Base-by-base conservation (phyloP, 1,140 invertebrate genomes). In the Aphaenogaster ashmeadi region DNA sequence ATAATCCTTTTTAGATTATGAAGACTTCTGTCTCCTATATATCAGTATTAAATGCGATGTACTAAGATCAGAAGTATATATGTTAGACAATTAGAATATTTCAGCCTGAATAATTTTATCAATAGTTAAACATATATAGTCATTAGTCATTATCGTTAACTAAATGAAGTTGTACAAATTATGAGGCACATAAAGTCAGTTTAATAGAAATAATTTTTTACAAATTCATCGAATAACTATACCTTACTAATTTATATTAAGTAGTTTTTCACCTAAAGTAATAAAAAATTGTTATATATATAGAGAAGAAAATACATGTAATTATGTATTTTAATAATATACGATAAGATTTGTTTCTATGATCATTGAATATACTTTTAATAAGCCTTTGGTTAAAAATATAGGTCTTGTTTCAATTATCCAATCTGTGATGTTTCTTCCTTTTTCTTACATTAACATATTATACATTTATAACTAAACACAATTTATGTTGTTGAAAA, bases 1-100 rank as follows among this genome's bases (percentile, higher is more conserved):
- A 38, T 5, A 56, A 18, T 13, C 9, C 15, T 84, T 86, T 89
- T 44, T 50, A 89, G 88, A 54, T 89, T 18, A 15, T 90, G 38
- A 90, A 81, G 11, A 62, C 83, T 41, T 89, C 88, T 21, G 87
- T 62, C 9, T 90, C 88, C 4, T 90, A 90, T 2, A 1, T 90
- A n/a, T 90, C 88, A 5, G 54, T 90, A 67, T 50, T 90, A 15
- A 69, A 60, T n/a, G 83, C 88, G 0, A 81, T 89, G 75, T 89
- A 74, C 6, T 89, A 27, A 84, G 38, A 21, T 33, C 4, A 7
- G 1, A 8, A 18, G 9, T 11, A 36, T 41, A 13, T 11, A 36
- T 41, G 8, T 44, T 58, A 33, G 18, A 60, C 18, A 1, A 13
- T 67, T 78, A 60, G 21, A 60, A 69, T 36, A 18, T 36, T 15